Evolutionary conservation across 2,888 invertebrate genomes (phyloP).

Genomic region (Microctonus aethiopoides): DNA sequence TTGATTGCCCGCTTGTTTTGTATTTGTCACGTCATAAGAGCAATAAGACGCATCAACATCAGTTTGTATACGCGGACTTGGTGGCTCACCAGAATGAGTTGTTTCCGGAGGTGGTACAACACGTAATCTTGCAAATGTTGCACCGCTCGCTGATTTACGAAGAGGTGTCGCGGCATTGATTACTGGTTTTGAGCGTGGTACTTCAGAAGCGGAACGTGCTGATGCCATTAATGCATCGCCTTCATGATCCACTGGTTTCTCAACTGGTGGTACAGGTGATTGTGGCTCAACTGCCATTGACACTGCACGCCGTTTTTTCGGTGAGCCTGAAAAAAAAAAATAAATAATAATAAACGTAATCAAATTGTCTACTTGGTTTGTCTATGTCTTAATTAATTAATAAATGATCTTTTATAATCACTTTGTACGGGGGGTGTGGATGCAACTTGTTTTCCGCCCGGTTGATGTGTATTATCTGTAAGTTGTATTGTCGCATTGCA

Average conservation of each 20-base stretch:
- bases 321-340: no score
- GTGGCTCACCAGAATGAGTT: constrained; percentile 68
- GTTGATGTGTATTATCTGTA: constrained; percentile 60
- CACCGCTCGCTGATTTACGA: constrained; percentile 69
- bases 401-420: constrained; percentile 42
- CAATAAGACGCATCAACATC: constrained; percentile 73
- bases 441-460: constrained; percentile 55
- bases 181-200: constrained; percentile 56
- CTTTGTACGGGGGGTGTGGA: constrained; percentile 57
- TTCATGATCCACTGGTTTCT: constrained; percentile 74
- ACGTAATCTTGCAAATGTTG: constrained; percentile 79
- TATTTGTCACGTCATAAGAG: constrained; percentile 63
- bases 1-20: constrained; percentile 61
- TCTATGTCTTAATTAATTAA: neutral
- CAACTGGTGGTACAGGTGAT: constrained; percentile 53
- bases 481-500: constrained; percentile 75
- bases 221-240: constrained; percentile 72
- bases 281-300: constrained; percentile 67
- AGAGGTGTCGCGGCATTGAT: constrained; percentile 54
- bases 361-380: no score
- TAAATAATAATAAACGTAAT: neutral
- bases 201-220: constrained; percentile 68
- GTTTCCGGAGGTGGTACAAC: constrained; percentile 71
- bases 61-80: constrained; percentile 71
- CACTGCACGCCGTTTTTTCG: constrained; percentile 68